Base-by-base conservation (phyloP, 2,113 vertebrate genomes). In the Pluvialis apricaria region DNA sequence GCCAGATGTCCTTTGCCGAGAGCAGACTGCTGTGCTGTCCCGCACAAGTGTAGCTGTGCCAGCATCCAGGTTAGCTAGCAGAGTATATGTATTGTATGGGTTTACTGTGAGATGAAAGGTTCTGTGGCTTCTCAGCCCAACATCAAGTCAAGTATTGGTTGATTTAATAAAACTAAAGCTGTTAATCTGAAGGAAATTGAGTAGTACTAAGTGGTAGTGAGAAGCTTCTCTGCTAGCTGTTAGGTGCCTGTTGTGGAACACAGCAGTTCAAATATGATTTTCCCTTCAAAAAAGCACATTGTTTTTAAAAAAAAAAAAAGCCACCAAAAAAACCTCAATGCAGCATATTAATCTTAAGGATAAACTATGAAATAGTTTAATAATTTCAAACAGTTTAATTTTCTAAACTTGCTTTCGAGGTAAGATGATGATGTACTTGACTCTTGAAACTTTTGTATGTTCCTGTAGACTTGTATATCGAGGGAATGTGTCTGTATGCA, bases 61-160 rank as follows among this genome's bases (percentile, higher is more conserved):
- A 80, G 58, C 2, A 1, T 14, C 40, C 70, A 44, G 66, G 24
- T 55, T 40, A 70, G 79, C 24, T 26, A 31, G 42, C 47, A 58
- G 34, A 71, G 40, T 1, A 1, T 22, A 2, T 1, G 0, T 29
- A 11, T 25, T 49, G 19, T 58, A 65, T 78, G 76, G 19, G 1
- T 77, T 81, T 47, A 6, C 32, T 82, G 82, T 73, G 58, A 81
- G 3, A 6, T 72, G 77, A 57, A 89, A n/a, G 24, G 66, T 61
- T 78, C 57, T 79, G 55, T 76, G 83, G 19, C 77, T 77, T 88
- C 51, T 84, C 83, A 87, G 77, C 54, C 65, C 52, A 54, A 1
- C 36, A 36, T 76, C 25, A 17, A 5, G 10, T 85, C 44, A 55
- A 44, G 36, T 49, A 51, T 66, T 80, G 36, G 7, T 45, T 85